A percentile compares a stretch with the other conserved stretches of the same genome.
Evolutionary conservation across 37 sponge, comb jelly and placozoan genomes (phyloP).

Genomic region (Axinella damicornis): DNA sequence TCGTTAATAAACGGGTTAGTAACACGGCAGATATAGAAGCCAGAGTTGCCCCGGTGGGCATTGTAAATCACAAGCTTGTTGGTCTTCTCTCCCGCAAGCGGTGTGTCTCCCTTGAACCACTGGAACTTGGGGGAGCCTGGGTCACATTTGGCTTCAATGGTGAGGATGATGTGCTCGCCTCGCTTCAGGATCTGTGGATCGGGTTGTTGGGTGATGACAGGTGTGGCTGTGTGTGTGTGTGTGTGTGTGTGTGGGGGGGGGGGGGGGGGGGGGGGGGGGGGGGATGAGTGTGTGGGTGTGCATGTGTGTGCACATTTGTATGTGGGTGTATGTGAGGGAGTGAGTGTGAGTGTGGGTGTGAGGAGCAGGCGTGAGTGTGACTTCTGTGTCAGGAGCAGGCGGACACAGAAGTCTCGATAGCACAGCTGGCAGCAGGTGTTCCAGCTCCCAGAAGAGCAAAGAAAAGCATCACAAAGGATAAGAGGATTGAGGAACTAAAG

Average conservation of each 20-base stretch:
- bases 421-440: too few relatives aligned
- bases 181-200: not conserved
- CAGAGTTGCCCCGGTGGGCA: not conserved
- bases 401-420: too few relatives aligned
- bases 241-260: slow-evolving; percentile 2
- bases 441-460: too few relatives aligned
- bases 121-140: slow-evolving; percentile 20
- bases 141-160: not conserved
- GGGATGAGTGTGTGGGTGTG: not conserved
- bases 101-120: slow-evolving; percentile 10
- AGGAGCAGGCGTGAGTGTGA: too few relatives aligned
- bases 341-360: too few relatives aligned
- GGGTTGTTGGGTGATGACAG: slow-evolving; percentile 1
- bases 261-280: not conserved
- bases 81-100: not conserved
- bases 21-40: slow-evolving; percentile 30
- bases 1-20: slow-evolving; percentile 50
- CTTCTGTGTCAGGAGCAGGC: too few relatives aligned
- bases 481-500: too few relatives aligned
- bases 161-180: not conserved
- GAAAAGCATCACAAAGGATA: too few relatives aligned
- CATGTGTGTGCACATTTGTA: too few relatives aligned
- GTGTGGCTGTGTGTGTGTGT: slow-evolving; percentile 44
- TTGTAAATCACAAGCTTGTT: not conserved
- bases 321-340: too few relatives aligned